phyloP scores from a whole-genome alignment of 2,797 vertebrate genomes.

The Sebastes nivosus region DNA sequence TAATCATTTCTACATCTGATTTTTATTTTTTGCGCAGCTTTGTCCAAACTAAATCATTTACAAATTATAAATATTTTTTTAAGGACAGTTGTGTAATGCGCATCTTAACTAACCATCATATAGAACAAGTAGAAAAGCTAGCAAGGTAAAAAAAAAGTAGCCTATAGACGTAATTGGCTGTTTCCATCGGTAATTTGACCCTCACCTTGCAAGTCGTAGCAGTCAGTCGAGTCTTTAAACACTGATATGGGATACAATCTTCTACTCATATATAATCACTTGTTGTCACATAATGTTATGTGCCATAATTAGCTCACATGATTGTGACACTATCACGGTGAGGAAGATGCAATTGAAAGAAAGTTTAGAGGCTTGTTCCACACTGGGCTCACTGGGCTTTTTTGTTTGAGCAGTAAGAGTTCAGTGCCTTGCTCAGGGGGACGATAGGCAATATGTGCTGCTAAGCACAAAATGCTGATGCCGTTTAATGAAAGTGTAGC shows the following conservation, averaged over 20 bases:
- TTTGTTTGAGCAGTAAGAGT: background rate
- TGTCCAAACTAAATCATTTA: no score
- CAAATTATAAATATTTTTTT: no score
- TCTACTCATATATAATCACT: no score
- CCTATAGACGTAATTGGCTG: background rate
- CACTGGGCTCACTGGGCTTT: background rate
- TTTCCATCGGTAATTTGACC: background rate
- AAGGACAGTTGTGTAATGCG: no score
- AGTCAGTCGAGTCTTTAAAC: background rate
- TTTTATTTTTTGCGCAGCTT: no score
- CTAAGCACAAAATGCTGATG: slow-evolving; percentile 19
- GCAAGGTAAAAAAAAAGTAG: no score
- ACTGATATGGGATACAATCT: no score
- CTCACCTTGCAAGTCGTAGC: background rate
- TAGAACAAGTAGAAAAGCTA: rapidly evolving
- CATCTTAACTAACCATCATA: no score
- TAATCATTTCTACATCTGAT: no score
- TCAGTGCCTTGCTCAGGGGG: slow-evolving; percentile 21
- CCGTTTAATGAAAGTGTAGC: slow-evolving; percentile 15
- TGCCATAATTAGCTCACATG: background rate
- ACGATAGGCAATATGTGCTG: background rate
- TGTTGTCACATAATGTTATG: background rate
- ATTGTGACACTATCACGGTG: background rate
- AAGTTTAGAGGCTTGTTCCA: background rate
- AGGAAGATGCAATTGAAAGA: background rate